Percentiles rank a stretch among this genome's conserved stretches.
phyloP scores from a whole-genome alignment of 2,888 invertebrate species.

The Xylocampa areola region DNA sequence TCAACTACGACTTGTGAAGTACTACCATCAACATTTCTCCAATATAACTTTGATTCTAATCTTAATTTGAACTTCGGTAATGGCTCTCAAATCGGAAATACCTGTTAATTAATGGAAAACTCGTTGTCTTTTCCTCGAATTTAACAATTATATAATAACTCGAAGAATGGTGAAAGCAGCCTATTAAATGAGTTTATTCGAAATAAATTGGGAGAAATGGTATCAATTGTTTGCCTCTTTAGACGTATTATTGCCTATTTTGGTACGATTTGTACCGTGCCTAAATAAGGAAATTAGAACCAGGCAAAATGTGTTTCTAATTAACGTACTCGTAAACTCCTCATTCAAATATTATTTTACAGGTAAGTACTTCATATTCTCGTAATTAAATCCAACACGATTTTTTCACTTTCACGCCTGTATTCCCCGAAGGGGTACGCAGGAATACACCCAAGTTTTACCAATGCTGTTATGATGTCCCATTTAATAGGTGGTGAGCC shows the following conservation, averaged over 20 bases:
- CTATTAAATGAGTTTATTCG: conserved; percentile 44
- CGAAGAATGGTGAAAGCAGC: conserved; percentile 30
- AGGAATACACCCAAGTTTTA: no score
- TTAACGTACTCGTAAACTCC: no score
- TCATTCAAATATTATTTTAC: no score
- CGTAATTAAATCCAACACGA: no score
- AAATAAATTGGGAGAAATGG: conserved; percentile 38
- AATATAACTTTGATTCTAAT: conserved; percentile 53
- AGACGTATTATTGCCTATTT: conserved; percentile 5
- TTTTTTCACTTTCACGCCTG: no score
- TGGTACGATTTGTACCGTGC: neutral
- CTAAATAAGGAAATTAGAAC: neutral
- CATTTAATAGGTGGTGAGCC: no score
- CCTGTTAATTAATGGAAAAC: conserved; percentile 59
- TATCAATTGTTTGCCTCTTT: conserved; percentile 11
- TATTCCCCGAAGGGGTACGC: no score
- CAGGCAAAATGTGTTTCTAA: no score
- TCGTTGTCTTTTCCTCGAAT: conserved; percentile 40
- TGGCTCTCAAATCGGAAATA: conserved; percentile 54
- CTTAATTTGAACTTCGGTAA: conserved; percentile 54
- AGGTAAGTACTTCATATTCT: no score
- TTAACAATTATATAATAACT: conserved; percentile 56
- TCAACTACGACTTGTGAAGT: conserved; percentile 23
- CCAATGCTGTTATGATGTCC: no score
- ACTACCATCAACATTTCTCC: conserved; percentile 36